Percentiles rank a stretch among this genome's conserved stretches.
These are phyloP conservation scores for Stramonita haemastoma DNA, from an alignment of 2,888 invertebrate species.

Conservation along the genomic window DNA sequence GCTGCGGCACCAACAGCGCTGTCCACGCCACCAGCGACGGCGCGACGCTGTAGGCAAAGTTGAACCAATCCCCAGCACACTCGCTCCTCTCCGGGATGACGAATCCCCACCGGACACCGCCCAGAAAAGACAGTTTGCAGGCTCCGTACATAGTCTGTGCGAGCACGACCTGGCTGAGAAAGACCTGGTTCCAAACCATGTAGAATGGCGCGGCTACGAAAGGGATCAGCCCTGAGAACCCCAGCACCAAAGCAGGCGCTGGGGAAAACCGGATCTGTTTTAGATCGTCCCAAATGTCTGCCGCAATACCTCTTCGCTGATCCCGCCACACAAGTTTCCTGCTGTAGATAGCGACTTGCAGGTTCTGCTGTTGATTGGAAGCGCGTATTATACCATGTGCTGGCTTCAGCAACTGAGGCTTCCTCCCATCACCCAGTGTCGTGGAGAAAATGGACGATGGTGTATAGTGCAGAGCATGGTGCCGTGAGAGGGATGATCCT, in stretches of 20 bases:
- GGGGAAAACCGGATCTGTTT: slow-evolving; percentile 65
- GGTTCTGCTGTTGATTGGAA: neutral
- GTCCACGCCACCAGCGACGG: slow-evolving; percentile 75
- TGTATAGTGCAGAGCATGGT: neutral
- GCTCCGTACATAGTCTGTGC: slow-evolving; percentile 50
- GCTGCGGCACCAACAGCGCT: slow-evolving; percentile 73
- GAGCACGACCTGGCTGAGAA: slow-evolving; percentile 74
- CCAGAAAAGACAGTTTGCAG: slow-evolving; percentile 61
- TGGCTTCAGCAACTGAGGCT: too few species aligned
- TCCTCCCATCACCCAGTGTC: neutral
- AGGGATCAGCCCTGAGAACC: slow-evolving; percentile 69
- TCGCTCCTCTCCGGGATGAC: slow-evolving; percentile 66
- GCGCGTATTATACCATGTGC: neutral
- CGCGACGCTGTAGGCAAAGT: slow-evolving; percentile 69
- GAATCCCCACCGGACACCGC: slow-evolving; percentile 77
- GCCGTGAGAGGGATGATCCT: neutral
- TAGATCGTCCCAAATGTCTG: slow-evolving; percentile 60
- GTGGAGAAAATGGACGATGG: neutral
- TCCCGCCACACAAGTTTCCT: neutral
- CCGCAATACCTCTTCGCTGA: slow-evolving; percentile 44
- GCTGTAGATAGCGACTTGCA: neutral
- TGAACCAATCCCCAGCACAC: slow-evolving; percentile 64
- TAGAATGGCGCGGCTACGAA: slow-evolving; percentile 66
- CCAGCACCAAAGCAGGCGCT: slow-evolving; percentile 66
- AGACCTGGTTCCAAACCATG: slow-evolving; percentile 59